phyloP scores from a whole-genome alignment of 2,888 invertebrate species.

The Portevinia maculata region DNA sequence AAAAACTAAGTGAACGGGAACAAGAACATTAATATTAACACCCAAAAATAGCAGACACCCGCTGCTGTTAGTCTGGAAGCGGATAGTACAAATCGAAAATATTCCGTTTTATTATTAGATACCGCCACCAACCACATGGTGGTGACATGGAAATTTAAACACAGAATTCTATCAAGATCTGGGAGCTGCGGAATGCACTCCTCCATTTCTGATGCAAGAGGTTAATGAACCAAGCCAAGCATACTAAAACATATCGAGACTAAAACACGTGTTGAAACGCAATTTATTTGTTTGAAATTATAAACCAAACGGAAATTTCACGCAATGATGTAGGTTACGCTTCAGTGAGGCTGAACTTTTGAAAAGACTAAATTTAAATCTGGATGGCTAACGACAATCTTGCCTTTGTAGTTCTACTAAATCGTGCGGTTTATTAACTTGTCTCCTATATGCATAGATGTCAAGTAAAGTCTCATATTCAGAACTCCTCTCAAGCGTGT shows the following conservation, averaged over 20 bases:
- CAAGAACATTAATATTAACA: conserved; percentile 23
- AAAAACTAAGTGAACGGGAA: neutral
- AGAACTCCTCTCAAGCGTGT: conserved; percentile 21
- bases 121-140: conserved; percentile 27
- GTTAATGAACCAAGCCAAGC: conserved; percentile 31
- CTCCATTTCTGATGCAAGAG: conserved; percentile 1
- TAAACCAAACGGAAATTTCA: neutral
- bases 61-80: conserved; percentile 1
- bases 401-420: conserved; percentile 16
- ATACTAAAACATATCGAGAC: neutral
- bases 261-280: conserved; percentile 10
- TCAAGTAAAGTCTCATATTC: conserved; percentile 4
- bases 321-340: neutral
- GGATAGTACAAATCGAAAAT: neutral
- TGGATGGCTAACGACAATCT: no score
- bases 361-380: neutral
- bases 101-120: conserved; percentile 23
- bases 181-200: conserved; percentile 11
- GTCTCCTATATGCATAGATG: neutral
- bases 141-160: conserved; percentile 11
- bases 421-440: neutral
- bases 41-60: conserved; percentile 32
- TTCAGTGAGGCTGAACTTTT: neutral
- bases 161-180: neutral
- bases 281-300: conserved; percentile 12